These are phyloP conservation scores for Aramus guarauna DNA, from an alignment of 2,113 vertebrate genomes.

Conservation along the genomic window DNA sequence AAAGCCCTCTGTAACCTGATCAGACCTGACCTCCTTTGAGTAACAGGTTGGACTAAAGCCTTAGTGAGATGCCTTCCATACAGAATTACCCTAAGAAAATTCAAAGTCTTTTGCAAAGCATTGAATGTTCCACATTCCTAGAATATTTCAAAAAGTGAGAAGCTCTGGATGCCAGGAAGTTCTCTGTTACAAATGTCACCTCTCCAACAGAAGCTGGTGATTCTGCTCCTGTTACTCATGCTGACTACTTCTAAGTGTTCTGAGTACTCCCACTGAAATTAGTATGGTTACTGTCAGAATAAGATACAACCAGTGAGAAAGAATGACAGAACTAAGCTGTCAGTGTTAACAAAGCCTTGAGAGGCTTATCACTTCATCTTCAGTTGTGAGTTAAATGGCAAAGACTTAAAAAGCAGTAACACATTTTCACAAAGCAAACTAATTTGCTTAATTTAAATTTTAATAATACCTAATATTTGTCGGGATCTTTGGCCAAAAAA, in stretches of 20 bases:
- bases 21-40: neutral
- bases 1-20: neutral
- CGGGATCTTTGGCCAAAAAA: constrained; percentile 12
- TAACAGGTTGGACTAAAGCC: neutral
- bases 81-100: neutral
- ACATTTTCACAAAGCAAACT: constrained; percentile 34
- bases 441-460: constrained; percentile 38
- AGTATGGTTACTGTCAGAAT: neutral
- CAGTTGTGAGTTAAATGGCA: neutral
- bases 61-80: neutral
- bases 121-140: neutral
- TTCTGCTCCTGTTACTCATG: neutral
- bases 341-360: neutral
- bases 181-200: neutral
- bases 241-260: neutral
- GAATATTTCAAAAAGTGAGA: neutral
- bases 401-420: constrained; percentile 22
- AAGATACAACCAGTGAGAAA: neutral
- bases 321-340: neutral
- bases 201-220: neutral
- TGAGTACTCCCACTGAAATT: neutral
- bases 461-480: neutral
- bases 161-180: neutral
- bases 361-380: constrained; percentile 5
- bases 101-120: neutral